Percentiles rank a stretch among this genome's conserved stretches.
Evolutionary conservation across 2,113 vertebrate species (phyloP).

Genomic region (Eulemur macaco): DNA sequence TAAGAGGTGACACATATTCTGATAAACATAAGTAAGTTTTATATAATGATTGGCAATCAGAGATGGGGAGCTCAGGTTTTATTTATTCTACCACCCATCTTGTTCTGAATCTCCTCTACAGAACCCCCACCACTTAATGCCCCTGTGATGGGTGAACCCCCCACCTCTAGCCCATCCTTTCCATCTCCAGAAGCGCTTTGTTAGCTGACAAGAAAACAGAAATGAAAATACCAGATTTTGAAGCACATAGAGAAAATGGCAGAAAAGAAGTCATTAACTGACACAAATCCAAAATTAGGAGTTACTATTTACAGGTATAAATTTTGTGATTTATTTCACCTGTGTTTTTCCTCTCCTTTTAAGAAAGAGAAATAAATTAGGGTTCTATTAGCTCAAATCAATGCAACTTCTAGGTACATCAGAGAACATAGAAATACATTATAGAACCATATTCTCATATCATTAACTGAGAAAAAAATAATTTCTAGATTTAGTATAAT

Average conservation of each 20-base stretch:
- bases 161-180: not conserved
- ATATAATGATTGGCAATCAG: not conserved
- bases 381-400: not conserved
- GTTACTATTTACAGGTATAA: not conserved
- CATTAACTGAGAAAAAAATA: conserved; percentile 2
- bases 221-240: not conserved
- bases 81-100: not conserved
- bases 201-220: not conserved
- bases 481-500: conserved; percentile 27
- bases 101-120: not conserved
- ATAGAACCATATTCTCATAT: not conserved
- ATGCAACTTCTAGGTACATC: not conserved
- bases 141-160: not conserved
- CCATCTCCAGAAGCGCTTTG: not conserved
- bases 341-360: not conserved
- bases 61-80: not conserved
- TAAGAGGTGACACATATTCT: not conserved
- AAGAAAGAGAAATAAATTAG: conserved; percentile 8
- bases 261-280: not conserved
- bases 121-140: not conserved
- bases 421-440: conserved; percentile 1
- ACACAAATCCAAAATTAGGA: not conserved
- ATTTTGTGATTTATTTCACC: not conserved
- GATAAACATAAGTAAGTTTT: not conserved
- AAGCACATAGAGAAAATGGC: not conserved